phyloP scores from a whole-genome alignment of 2,797 vertebrate species.

The Lagorchestes hirsutus region DNA sequence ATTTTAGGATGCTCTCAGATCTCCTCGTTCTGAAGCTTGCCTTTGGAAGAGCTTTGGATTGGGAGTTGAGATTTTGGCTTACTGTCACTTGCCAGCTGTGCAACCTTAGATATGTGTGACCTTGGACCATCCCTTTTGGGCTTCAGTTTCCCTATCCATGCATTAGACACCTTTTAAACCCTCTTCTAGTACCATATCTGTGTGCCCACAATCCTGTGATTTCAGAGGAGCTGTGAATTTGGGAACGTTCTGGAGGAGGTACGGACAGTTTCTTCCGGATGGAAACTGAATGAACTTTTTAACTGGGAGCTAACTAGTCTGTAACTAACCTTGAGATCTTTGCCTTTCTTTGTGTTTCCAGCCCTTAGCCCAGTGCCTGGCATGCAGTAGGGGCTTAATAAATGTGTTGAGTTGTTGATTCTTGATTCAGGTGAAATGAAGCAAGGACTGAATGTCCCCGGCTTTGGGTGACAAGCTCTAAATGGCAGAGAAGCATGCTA shows the following conservation, averaged over 20 bases:
- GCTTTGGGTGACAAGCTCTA: background rate
- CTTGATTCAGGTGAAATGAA: background rate
- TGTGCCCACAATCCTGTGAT: too few species aligned
- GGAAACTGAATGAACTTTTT: background rate
- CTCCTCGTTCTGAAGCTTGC: background rate
- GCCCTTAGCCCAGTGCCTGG: background rate
- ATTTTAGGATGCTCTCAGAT: fast-evolving
- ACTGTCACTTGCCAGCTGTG: background rate
- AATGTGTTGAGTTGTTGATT: background rate
- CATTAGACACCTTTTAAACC: background rate
- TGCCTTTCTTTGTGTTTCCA: background rate
- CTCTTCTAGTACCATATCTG: background rate
- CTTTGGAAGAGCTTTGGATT: background rate
- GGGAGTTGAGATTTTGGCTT: background rate
- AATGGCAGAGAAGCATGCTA: background rate
- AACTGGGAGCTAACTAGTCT: too few species aligned
- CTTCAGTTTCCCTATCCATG: background rate
- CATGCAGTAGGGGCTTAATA: background rate
- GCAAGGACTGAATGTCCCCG: background rate
- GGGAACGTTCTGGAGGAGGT: background rate
- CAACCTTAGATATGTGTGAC: background rate
- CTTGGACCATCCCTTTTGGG: background rate
- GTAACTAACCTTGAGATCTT: background rate
- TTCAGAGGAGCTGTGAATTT: background rate
- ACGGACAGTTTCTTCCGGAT: background rate